Evolutionary conservation across 2,888 invertebrate genomes (phyloP), one percentile per base, ranked within the genome.

Genomic region (Cataglyphis altisquamis): DNA sequence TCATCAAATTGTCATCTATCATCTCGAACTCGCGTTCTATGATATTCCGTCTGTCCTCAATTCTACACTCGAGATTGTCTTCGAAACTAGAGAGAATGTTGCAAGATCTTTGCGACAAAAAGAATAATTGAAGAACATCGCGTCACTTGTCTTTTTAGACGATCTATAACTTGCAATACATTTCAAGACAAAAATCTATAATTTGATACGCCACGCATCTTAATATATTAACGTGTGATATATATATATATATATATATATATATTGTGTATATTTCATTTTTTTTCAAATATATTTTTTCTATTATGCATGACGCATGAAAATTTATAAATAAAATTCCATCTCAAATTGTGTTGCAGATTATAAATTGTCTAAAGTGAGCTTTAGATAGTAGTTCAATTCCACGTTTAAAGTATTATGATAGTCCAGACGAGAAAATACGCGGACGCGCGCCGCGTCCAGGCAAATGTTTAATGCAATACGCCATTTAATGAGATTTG

Each of bases 1-100:
- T 45, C 36, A 10, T 57, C 72, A 60, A 60, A 57, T 41, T 48
- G 45, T n/a, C 45, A 70, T 72, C 60, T 72, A 45, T 48, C 70
- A 70, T 60, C 45, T 36, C 45, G 36, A 72, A 60, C 18, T 78
- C 48, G 39, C 45, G 41, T 60, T 60, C 21, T 25, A 41, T n/a
- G 77, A 68, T 45, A 60, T 60, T 18, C 15, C 21, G 64, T 45
- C 29, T 32, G 45, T 29, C 21, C 70, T 21, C 21, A 18, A 32
- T 48, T 72, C 45, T 62, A 25, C 70, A 25, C 32, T 29, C 32
- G 21, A 32, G 70, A 78, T 41, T 25, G 45, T 36, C 60, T 21
- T 21, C 32, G 32, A 29, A 48, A 62, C 41, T 29, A 41, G 63
- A 70, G 62, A 45, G 78, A 36, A 70, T 12, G 25, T 12, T 45